A percentile compares a stretch with the other conserved stretches of the same genome.
Evolutionary conservation across 2,797 vertebrate species (phyloP).

Genomic region (Acropternis orthonyx): DNA sequence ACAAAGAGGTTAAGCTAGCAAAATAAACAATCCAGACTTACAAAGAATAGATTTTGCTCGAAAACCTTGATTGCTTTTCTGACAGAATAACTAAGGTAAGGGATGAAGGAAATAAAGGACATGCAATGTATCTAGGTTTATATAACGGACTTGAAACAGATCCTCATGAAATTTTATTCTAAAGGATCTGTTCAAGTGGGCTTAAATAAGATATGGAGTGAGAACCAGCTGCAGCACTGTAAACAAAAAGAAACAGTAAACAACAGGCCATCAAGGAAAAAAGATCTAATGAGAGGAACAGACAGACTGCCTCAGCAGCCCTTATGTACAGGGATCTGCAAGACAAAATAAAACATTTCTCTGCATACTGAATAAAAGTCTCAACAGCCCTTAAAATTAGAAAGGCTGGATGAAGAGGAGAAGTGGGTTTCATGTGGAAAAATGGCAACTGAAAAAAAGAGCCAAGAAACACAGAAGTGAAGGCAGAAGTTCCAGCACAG

Average conservation of each 20-base stretch:
- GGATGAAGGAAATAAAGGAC: not conserved
- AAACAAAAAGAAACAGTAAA: slow-evolving; percentile 22
- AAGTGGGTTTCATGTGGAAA: not conserved
- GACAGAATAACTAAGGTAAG: not conserved
- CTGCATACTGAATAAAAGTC: not conserved
- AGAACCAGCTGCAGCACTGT: not conserved
- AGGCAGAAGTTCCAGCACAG: not conserved
- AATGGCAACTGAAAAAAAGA: not conserved
- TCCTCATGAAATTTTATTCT: not conserved
- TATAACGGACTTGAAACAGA: not conserved
- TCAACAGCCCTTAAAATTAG: not conserved
- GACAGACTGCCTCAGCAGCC: not conserved
- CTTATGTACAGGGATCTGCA: not conserved
- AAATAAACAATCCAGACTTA: not conserved
- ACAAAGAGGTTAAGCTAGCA: not conserved
- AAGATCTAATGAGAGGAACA: not conserved
- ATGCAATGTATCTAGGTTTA: not conserved
- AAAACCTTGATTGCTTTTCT: slow-evolving; percentile 9
- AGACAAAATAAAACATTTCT: slow-evolving; percentile 11
- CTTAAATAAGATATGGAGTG: not conserved
- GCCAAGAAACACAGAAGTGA: not conserved
- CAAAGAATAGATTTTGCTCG: not conserved
- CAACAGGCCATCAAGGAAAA: not conserved
- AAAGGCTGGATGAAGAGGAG: not conserved
- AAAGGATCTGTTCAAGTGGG: not conserved